Conservation (phyloP, 2,888 invertebrate species). For the Agrotis clavis region DNA sequence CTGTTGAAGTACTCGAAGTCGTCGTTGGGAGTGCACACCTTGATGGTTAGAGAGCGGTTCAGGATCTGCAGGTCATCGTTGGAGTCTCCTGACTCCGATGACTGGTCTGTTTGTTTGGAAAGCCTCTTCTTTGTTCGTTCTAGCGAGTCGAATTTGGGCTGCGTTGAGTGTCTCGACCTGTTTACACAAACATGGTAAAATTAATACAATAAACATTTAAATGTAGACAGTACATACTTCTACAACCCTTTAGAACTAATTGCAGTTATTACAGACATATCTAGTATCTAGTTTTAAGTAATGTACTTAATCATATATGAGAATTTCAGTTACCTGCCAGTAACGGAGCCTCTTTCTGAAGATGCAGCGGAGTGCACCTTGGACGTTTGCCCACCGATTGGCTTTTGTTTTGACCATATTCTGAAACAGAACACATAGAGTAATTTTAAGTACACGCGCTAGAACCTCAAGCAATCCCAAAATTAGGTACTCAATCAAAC, state of each 20-base stretch:
- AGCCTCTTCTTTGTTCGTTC: constrained; percentile 74
- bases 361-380: constrained; percentile 73
- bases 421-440: constrained; percentile 71
- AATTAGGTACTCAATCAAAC: too few species aligned
- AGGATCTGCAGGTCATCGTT: constrained; percentile 88
- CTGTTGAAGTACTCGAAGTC: constrained; percentile 92
- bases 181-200: constrained; percentile 17
- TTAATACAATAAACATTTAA: neutral
- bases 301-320: neutral
- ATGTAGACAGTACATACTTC: neutral
- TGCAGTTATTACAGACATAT: neutral
- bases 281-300: neutral
- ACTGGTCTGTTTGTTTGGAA: constrained; percentile 73
- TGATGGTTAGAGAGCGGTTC: constrained; percentile 89
- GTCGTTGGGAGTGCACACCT: constrained; percentile 90
- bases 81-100: constrained; percentile 87
- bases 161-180: constrained; percentile 76
- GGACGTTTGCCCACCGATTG: constrained; percentile 66
- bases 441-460: too few species aligned
- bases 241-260: neutral
- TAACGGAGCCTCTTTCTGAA: constrained; percentile 73
- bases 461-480: too few species aligned
- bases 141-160: constrained; percentile 71
- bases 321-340: constrained; percentile 72
- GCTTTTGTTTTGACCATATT: constrained; percentile 86